Base-by-base conservation (phyloP, 2,113 vertebrate species). In the Vulpes lagopus region DNA sequence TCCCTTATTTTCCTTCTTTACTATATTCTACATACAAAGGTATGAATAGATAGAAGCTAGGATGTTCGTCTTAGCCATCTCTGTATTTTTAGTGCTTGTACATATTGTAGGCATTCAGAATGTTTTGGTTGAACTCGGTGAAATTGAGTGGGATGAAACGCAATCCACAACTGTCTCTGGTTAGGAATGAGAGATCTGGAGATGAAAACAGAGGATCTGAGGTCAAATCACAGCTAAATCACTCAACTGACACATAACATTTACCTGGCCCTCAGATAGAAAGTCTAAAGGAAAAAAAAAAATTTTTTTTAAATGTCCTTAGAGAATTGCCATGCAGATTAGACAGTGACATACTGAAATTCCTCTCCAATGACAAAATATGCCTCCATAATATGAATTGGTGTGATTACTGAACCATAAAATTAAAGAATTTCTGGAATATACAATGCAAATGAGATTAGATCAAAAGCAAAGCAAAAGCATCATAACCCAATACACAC, bases 391-490 rank as follows among this genome's bases (percentile, higher is more conserved):
- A 67, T 67, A 59, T 71, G 20, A 73, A 73, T 65, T 80, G 35
- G 8, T 38, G 9, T 38, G 43, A 67, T 5, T 67, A 51, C 1
- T 74, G n/a, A 91, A 20, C 20, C 17, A 85, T 17, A 91, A 49
- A 89, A 93, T 22, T 69, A 76, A 95, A 91, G 3, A 82, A 85
- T 32, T 94, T 82, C 10, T 57, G 30, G 4, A 96, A 90, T 81
- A 92, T 55, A 80, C 14, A 90, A 80, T 79, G 23, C 30, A 91
- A 85, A 35, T 51, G 20, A 84, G 10, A 89, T 85, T 83, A 88
- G 2, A 69, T 67, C 1, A 60, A 88, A 95, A 87, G 5, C 0
- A 67, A 94, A 96, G 23, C 55, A 74, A 91, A 94, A 51, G 3
- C 1, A 76, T n/a, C 59, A 19, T 11, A 53, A 8, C 11, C 43